Percentiles rank a stretch among this genome's conserved stretches.
phyloP scores from a whole-genome alignment of 64 coral and sea anemone genomes.

The Platygyra sinensis region DNA sequence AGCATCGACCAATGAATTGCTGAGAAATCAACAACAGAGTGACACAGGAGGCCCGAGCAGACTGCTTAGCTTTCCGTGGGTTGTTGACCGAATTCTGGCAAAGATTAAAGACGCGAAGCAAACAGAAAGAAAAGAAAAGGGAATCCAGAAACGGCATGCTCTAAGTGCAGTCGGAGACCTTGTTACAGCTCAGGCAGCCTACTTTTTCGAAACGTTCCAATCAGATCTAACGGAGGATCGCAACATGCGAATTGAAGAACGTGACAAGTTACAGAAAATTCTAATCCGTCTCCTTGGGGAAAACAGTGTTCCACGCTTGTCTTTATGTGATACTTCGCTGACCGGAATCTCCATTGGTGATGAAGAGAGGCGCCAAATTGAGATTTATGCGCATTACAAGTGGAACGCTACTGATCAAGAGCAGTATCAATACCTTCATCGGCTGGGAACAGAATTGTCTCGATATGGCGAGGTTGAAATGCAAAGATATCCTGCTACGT shows the following conservation, averaged over 20 bases:
- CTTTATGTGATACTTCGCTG: conserved; percentile 31
- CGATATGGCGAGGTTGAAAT: neutral
- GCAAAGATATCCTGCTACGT: neutral
- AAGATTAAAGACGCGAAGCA: conserved; percentile 60
- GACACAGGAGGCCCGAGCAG: neutral
- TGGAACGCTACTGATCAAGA: conserved; percentile 27
- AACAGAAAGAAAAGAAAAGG: conserved; percentile 14
- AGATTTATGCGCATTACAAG: conserved; percentile 47
- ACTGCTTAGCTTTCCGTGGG: conserved; percentile 77
- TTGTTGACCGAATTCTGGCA: conserved; percentile 68
- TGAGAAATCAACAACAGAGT: neutral
- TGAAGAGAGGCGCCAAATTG: conserved; percentile 10
- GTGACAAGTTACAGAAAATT: neutral
- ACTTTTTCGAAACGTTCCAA: conserved; percentile 18
- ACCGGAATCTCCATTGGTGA: conserved; percentile 41
- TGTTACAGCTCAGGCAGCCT: conserved; percentile 39
- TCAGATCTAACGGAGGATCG: conserved; percentile 15
- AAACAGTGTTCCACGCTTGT: neutral
- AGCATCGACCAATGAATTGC: neutral
- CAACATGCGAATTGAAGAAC: conserved; percentile 9
- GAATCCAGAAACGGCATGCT: conserved; percentile 14
- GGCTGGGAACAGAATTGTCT: neutral
- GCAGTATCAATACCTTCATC: conserved; percentile 15
- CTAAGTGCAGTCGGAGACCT: conserved; percentile 34
- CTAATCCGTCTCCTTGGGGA: neutral